These are phyloP conservation scores for Meloidogyne chitwoodi DNA, from an alignment of 1,140 invertebrate genomes.

Conservation along the genomic window DNA sequence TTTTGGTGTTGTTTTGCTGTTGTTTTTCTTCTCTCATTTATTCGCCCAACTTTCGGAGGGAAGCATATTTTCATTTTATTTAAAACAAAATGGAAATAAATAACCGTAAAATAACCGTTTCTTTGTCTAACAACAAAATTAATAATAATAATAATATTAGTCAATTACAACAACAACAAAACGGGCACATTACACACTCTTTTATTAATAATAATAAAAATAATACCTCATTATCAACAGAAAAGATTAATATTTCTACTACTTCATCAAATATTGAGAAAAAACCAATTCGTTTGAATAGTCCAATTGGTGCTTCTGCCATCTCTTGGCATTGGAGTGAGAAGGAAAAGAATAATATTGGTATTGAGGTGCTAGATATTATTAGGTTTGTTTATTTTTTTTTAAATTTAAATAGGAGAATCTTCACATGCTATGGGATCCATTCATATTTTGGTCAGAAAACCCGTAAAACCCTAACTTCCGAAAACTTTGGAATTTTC, in stretches of 20 bases:
- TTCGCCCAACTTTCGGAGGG: not conserved
- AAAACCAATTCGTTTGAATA: conserved; percentile 26
- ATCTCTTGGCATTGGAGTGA: conserved; percentile 28
- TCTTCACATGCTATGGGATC: too few species aligned
- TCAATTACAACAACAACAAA: not conserved
- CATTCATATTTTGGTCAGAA: too few species aligned
- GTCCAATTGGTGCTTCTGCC: conserved; percentile 21
- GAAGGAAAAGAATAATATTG: conserved; percentile 1
- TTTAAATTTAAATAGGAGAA: not conserved
- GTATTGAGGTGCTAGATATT: conserved; percentile 26
- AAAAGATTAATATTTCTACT: too few species aligned
- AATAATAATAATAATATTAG: not conserved
- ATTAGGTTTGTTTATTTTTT: conserved; percentile 15
- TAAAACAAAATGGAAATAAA: not conserved
- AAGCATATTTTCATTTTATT: too few species aligned
- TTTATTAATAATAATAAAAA: not conserved
- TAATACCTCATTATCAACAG: not conserved
- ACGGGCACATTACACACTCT: not conserved
- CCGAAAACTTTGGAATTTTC: too few species aligned
- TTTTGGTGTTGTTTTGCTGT: too few species aligned
- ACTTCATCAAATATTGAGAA: conserved; percentile 1
- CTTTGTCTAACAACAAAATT: conserved; percentile 2
- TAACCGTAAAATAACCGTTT: not conserved
- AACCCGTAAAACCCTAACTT: too few species aligned
- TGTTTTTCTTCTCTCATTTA: too few species aligned